Conservation (phyloP, 2,797 vertebrate genomes). For the Pampus argenteus region DNA sequence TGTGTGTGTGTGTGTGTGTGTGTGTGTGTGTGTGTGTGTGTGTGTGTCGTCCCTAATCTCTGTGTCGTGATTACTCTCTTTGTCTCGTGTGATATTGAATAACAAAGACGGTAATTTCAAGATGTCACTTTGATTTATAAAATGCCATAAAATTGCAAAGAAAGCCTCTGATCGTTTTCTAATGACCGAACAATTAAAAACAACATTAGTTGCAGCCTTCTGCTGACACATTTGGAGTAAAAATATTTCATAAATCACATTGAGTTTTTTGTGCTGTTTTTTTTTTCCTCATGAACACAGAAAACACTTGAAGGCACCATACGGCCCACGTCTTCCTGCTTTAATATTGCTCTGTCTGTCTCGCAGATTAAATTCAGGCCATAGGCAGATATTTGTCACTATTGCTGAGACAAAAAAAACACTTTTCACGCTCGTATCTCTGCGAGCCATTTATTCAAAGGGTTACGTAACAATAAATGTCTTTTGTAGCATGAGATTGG, state of each 20-base stretch:
- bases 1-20: too few relatives aligned
- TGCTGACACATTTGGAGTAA: not conserved
- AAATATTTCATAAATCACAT: not conserved
- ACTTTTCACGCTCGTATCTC: slow-evolving; percentile 1
- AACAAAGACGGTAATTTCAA: too few relatives aligned
- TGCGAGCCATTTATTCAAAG: slow-evolving; percentile 28
- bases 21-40: too few relatives aligned
- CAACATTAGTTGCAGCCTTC: too few relatives aligned
- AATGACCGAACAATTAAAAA: too few relatives aligned
- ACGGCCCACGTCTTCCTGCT: not conserved
- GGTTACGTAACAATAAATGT: slow-evolving; percentile 19
- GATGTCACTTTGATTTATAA: too few relatives aligned
- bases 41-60: too few relatives aligned
- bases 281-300: not conserved
- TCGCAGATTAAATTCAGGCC: slow-evolving; percentile 27
- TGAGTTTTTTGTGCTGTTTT: not conserved
- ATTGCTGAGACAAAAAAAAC: slow-evolving; percentile 5
- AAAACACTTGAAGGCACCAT: not conserved
- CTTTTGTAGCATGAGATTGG: slow-evolving; percentile 16
- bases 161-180: too few relatives aligned
- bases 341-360: not conserved
- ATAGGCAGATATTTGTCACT: slow-evolving; percentile 26
- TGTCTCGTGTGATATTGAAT: too few relatives aligned
- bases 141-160: too few relatives aligned
- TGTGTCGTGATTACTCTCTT: not conserved